phyloP scores from a whole-genome alignment of 2,113 vertebrate genomes.

The Ellobius talpinus region DNA sequence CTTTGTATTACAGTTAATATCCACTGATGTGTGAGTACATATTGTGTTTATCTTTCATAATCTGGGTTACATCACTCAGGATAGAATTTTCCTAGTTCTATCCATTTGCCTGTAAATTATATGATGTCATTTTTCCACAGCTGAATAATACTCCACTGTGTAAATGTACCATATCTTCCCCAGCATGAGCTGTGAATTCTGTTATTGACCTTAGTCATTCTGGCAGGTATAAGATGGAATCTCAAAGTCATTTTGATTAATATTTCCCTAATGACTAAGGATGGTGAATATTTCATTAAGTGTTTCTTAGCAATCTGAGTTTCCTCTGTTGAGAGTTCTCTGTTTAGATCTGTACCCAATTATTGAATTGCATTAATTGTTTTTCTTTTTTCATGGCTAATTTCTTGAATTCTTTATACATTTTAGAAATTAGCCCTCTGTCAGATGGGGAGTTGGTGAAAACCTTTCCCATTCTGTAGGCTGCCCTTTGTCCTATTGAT shows the following conservation, averaged over 20 bases:
- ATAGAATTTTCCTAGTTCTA: background rate
- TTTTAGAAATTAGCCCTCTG: background rate
- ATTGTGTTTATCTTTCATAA: background rate
- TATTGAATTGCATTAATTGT: background rate
- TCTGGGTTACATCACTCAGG: background rate
- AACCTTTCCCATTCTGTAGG: background rate
- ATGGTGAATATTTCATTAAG: background rate
- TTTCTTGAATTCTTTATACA: background rate
- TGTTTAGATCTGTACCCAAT: background rate
- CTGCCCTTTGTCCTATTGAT: background rate
- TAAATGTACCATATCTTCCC: background rate
- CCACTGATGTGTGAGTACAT: background rate
- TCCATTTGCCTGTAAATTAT: background rate
- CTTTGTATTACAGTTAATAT: background rate
- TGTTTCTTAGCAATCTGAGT: background rate
- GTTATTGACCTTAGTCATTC: background rate
- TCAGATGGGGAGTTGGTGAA: background rate
- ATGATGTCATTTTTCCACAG: background rate
- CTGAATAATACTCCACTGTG: background rate
- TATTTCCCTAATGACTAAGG: background rate
- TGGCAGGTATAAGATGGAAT: background rate
- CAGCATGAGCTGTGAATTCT: background rate
- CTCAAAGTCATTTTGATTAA: background rate
- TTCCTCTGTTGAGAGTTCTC: background rate
- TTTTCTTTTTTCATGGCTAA: background rate